These are phyloP conservation scores for Cygnus atratus DNA, from an alignment of 2,113 vertebrate species.

Conservation along the genomic window DNA sequence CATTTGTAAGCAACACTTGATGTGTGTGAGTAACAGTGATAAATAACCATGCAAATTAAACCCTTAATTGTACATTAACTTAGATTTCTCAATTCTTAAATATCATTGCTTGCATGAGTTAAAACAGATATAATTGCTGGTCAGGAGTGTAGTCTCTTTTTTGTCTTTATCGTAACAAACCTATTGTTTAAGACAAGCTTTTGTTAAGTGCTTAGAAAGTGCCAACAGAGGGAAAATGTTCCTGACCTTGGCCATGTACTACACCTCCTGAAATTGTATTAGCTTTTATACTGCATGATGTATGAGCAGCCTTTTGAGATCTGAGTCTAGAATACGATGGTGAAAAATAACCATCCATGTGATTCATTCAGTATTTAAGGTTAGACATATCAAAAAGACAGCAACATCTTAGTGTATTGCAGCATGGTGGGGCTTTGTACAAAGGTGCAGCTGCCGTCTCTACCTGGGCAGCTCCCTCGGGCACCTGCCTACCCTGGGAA, in stretches of 20 bases:
- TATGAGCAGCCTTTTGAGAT: conserved; percentile 42
- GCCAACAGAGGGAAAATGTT: not conserved
- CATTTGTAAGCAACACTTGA: not conserved
- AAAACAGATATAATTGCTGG: not conserved
- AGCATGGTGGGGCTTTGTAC: not conserved
- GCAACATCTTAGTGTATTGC: fast-evolving
- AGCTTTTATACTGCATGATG: conserved; percentile 41
- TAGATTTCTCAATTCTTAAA: not conserved
- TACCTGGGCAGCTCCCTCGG: not conserved
- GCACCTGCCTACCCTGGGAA: not conserved
- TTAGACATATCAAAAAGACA: not conserved
- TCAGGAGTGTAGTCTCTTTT: not conserved
- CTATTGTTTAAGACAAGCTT: conserved; percentile 55
- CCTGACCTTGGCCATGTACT: conserved; percentile 57
- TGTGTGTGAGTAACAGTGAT: not conserved
- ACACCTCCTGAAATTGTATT: conserved; percentile 44
- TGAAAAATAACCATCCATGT: not conserved
- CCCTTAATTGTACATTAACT: not conserved
- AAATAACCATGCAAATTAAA: not conserved
- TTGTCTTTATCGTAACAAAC: conserved; percentile 38
- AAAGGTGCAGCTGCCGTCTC: not conserved
- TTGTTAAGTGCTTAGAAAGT: conserved; percentile 46
- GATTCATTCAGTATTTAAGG: not conserved
- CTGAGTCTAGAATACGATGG: not conserved
- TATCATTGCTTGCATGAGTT: not conserved